Conservation (phyloP, 2,797 vertebrate genomes). For the Sebastiscus albofasciatus region DNA sequence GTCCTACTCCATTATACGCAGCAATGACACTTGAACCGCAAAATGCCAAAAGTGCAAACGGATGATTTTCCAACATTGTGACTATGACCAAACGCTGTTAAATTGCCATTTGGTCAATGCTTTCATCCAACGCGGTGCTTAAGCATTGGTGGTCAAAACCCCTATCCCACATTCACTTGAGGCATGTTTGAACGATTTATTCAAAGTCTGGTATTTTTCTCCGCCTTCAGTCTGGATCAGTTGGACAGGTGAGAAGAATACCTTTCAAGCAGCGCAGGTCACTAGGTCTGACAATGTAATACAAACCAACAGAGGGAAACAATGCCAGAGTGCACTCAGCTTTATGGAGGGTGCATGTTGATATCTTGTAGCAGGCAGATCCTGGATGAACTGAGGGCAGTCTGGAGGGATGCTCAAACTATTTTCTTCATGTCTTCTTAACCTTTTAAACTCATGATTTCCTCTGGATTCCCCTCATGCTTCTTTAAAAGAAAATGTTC, state of each 20-base stretch:
- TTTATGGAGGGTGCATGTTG: conserved; percentile 15
- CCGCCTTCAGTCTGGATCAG: neutral
- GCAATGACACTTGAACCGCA: conserved; percentile 17
- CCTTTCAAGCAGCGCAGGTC: neutral
- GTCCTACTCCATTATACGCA: conserved; percentile 18
- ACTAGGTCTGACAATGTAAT: neutral
- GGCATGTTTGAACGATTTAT: neutral
- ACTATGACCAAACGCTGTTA: conserved; percentile 23
- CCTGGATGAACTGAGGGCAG: neutral
- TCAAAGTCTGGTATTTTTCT: neutral
- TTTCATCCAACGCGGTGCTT: neutral
- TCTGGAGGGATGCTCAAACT: neutral
- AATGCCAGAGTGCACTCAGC: neutral
- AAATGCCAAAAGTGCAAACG: conserved; percentile 28
- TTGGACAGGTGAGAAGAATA: conserved; percentile 13
- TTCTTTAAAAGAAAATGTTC: neutral
- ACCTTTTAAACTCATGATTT: neutral
- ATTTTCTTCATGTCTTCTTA: neutral
- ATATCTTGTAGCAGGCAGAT: neutral
- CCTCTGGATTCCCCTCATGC: neutral
- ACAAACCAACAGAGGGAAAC: neutral
- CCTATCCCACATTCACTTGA: conserved; percentile 13
- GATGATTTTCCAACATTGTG: conserved; percentile 20
- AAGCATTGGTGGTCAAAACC: neutral
- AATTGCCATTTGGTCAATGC: neutral